phyloP scores from a whole-genome alignment of 2,113 vertebrate genomes.

The Alces alces region DNA sequence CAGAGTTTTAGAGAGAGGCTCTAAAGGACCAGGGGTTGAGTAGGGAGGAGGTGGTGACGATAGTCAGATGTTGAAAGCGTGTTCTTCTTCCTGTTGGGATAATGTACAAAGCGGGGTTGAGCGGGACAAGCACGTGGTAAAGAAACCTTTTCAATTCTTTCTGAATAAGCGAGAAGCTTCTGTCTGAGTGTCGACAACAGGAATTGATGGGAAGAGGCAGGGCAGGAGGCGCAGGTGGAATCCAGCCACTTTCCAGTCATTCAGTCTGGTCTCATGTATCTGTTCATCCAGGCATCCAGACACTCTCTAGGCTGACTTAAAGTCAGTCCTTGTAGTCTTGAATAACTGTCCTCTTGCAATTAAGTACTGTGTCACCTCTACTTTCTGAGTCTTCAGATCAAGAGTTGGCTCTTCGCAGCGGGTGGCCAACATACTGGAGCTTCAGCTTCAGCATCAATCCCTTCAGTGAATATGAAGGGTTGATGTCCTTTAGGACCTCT shows the following conservation, averaged over 20 bases:
- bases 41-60: rapidly evolving
- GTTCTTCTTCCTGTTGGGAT: background rate
- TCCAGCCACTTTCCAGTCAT: rapidly evolving
- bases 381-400: background rate
- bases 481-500: background rate
- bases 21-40: rapidly evolving
- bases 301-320: background rate
- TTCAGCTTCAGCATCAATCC: background rate
- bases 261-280: rapidly evolving
- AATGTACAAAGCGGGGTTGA: background rate
- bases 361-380: background rate
- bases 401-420: background rate
- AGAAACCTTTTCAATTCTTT: background rate
- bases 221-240: rapidly evolving
- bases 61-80: rapidly evolving
- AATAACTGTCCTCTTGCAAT: background rate
- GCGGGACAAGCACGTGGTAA: background rate
- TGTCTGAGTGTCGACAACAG: background rate
- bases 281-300: too few species aligned
- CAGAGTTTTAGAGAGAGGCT: background rate
- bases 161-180: background rate
- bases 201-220: background rate
- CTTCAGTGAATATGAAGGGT: background rate
- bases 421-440: background rate
- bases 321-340: background rate